These are phyloP conservation scores for Cataglyphis albicans DNA, from an alignment of 2,888 invertebrate species.

Conservation along the genomic window DNA sequence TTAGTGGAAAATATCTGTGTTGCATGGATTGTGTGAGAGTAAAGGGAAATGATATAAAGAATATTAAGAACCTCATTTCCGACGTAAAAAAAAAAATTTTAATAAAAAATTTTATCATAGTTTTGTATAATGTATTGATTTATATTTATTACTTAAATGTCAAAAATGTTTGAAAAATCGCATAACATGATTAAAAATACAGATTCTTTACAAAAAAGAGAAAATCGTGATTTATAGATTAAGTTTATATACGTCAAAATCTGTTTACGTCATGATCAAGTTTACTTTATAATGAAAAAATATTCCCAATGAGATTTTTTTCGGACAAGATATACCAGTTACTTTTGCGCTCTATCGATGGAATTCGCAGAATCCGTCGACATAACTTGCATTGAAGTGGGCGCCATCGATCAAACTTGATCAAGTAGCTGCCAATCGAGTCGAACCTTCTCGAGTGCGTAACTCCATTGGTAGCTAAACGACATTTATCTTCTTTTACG, in stretches of 20 bases:
- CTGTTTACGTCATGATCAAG: background rate
- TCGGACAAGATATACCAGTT: constrained; percentile 50
- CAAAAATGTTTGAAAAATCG: background rate
- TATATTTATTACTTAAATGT: background rate
- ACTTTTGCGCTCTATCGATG: constrained; percentile 52
- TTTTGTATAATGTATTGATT: background rate
- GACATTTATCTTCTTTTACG: constrained; percentile 48
- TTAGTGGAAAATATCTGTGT: background rate
- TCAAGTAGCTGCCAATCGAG: constrained; percentile 66
- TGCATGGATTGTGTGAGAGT: background rate
- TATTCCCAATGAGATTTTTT: constrained; percentile 35
- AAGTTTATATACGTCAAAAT: background rate
- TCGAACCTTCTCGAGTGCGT: constrained; percentile 58
- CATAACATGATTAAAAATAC: background rate
- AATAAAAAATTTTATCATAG: background rate
- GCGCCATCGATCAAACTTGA: constrained; percentile 69
- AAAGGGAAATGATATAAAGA: background rate
- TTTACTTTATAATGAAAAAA: background rate
- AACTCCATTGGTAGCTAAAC: constrained; percentile 52
- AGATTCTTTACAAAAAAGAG: background rate
- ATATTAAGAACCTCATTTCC: background rate
- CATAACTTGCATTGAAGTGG: constrained; percentile 64
- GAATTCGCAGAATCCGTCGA: constrained; percentile 63
- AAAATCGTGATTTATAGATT: background rate
- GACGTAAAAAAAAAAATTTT: background rate